Base-by-base conservation (phyloP, 2,888 invertebrate genomes). In the Lochmaea capreae region DNA sequence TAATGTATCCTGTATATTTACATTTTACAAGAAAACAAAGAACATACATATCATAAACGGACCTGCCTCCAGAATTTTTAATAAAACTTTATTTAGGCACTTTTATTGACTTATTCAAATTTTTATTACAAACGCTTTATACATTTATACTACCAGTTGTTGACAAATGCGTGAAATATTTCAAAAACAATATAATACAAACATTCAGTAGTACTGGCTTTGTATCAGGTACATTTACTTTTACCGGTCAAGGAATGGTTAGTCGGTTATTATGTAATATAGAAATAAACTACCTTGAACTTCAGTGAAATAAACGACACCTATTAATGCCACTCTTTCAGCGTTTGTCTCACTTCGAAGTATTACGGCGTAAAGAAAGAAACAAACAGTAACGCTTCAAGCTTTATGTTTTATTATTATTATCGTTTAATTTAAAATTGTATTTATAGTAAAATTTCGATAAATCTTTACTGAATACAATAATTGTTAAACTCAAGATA, bases 281-380 rank as follows among this genome's bases (percentile, higher is more conserved):
- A 42, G 66, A 22, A 39, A 68, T 61, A 68, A 68, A 68, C 61
- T 61, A 59, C 68, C 68, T 68, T 68, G 68, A 68, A 68, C 68
- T 68, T 68, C 59, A 14, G 12, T 22, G 9, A 14, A 33, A 59
- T 59, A 42, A 58, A 67, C 57, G 42, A 39, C 12, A 16, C 18
- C 26, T 46, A 65, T 22, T 52, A 22, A 52, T 33, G 18, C 18
- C n/a, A 54, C 8, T 54, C n/a, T 54, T 16, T 54, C 5, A 16
- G 10, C 52, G 52, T 54, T 49, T 49, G n/a, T 49, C 49, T 14
- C 49, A 49, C 49, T 12, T 42, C 16, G 6, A 65, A 12, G 16
- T 14, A 12, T n/a, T 26, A 11, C 18, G 26, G 16, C n/a, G 42
- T 63, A 26, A 2, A 22, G 4, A 33, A 33, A 33, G 26, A 33